Conservation (phyloP, 2,797 vertebrate genomes). For the Lagorchestes hirsutus region DNA sequence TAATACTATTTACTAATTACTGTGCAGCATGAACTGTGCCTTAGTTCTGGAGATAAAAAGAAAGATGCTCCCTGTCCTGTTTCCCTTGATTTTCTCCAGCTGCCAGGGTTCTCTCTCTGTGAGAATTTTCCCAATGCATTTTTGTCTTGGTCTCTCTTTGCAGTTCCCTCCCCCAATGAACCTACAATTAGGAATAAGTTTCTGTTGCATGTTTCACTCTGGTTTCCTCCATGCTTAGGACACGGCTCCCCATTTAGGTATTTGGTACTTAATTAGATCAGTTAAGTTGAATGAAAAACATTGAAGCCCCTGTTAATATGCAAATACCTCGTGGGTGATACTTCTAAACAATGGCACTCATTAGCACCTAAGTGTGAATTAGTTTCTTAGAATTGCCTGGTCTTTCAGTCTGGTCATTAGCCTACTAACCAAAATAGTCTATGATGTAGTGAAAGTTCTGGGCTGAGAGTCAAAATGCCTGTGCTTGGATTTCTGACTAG, state of each 20-base stretch:
- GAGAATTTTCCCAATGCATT: background rate
- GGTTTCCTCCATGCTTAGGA: background rate
- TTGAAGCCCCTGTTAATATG: background rate
- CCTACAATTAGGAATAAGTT: background rate
- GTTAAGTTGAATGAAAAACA: background rate
- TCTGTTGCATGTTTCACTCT: background rate
- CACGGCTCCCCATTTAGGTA: background rate
- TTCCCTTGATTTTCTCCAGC: background rate
- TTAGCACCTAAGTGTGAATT: background rate
- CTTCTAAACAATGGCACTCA: background rate
- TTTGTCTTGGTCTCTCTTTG: background rate
- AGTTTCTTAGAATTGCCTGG: background rate
- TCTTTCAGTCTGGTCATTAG: background rate
- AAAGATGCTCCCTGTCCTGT: background rate
- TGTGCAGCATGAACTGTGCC: background rate
- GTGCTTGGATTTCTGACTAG: background rate
- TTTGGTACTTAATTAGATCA: background rate
- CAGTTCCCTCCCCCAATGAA: background rate
- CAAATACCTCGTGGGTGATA: background rate
- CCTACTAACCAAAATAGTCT: background rate
- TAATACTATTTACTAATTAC: background rate
- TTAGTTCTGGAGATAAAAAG: background rate
- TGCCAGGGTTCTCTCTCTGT: background rate
- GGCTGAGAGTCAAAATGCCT: background rate
- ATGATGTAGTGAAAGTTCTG: background rate